Evolutionary conservation across 2,888 invertebrate genomes (phyloP).

Genomic region (Cryptus viduatorius): DNA sequence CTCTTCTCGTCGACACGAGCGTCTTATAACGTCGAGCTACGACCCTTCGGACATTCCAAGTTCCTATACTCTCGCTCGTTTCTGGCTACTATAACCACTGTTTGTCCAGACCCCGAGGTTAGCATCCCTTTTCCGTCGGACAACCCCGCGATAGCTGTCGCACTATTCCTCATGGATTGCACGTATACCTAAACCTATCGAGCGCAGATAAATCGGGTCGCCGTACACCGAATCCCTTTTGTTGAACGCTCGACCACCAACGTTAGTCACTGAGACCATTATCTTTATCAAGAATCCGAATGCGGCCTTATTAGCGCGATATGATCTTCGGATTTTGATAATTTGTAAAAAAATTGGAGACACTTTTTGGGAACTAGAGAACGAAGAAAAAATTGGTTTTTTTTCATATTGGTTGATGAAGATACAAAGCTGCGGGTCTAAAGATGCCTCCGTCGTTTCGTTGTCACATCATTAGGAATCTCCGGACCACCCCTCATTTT

Average conservation of each 20-base stretch:
- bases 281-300: constrained; percentile 33
- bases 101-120: constrained; percentile 61
- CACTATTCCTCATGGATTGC: constrained; percentile 56
- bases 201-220: constrained; percentile 47
- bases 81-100: constrained; percentile 53
- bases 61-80: constrained; percentile 50
- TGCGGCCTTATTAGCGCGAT: background rate
- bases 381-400: too few relatives aligned
- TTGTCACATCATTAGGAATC: background rate
- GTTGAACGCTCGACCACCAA: constrained; percentile 2
- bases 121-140: constrained; percentile 24
- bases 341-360: too few relatives aligned
- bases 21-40: constrained; percentile 40
- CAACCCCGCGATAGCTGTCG: constrained; percentile 61
- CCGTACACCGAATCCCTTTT: constrained; percentile 24
- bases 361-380: too few relatives aligned
- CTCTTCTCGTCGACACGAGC: constrained; percentile 56
- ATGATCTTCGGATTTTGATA: too few relatives aligned
- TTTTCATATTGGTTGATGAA: too few relatives aligned
- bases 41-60: constrained; percentile 57
- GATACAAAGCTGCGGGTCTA: too few relatives aligned
- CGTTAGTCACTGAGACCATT: constrained; percentile 32
- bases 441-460: background rate
- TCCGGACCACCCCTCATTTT: background rate
- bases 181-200: constrained; percentile 72